These are phyloP conservation scores for Lutraria lutraria DNA, from an alignment of 2,888 invertebrate genomes.

Conservation along the genomic window DNA sequence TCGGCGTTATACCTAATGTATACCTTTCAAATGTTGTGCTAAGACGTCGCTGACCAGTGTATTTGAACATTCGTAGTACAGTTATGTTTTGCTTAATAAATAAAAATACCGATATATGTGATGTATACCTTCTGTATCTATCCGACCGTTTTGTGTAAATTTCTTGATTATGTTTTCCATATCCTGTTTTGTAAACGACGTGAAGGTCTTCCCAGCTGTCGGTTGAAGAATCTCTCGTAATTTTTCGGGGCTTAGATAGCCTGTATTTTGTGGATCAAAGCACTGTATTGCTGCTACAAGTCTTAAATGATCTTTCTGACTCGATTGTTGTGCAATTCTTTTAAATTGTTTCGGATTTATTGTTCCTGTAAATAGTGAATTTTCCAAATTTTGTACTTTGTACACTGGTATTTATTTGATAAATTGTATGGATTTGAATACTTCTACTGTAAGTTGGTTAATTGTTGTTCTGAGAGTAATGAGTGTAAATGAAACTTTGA, in stretches of 20 bases:
- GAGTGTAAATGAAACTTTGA: no score
- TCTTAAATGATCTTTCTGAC: conserved; percentile 21
- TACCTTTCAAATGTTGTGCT: no score
- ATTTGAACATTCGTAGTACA: no score
- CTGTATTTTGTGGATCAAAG: conserved; percentile 32
- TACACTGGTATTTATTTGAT: no score
- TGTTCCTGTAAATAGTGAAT: conserved; percentile 13
- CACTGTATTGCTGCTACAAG: conserved; percentile 36
- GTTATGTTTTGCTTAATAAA: no score
- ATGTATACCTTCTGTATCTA: conserved; percentile 30
- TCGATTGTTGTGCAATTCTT: conserved; percentile 12
- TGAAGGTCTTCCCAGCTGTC: conserved; percentile 17
- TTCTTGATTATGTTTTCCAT: conserved; percentile 19
- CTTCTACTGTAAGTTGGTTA: no score
- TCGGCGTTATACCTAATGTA: no score
- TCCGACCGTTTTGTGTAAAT: conserved; percentile 10
- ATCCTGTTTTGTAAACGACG: conserved; percentile 25
- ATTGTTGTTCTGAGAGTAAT: no score
- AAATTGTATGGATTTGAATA: no score
- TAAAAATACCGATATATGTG: no score
- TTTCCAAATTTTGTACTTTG: background rate
- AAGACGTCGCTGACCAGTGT: no score
- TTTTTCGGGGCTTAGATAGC: conserved; percentile 20
- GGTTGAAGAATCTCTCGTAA: conserved; percentile 23
- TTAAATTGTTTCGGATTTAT: conserved; percentile 23